Percentiles rank a stretch among this genome's conserved stretches.
These are phyloP conservation scores for Pammene fasciana DNA, from an alignment of 2,888 invertebrate species.

Conservation along the genomic window DNA sequence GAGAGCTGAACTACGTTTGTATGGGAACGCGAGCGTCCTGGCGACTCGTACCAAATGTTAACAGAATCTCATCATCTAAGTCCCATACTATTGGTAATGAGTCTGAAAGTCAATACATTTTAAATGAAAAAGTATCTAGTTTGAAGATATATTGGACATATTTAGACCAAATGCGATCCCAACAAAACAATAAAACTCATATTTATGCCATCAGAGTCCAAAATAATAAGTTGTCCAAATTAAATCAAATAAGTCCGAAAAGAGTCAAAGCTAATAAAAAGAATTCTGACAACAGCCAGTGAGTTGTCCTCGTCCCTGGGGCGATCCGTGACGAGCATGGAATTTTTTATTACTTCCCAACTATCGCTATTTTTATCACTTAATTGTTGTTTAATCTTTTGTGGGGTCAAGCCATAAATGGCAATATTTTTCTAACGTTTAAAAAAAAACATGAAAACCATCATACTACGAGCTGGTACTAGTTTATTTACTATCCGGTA, in stretches of 20 bases:
- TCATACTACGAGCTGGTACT: too few species aligned
- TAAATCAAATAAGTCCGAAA: slow-evolving; percentile 30
- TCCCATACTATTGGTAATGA: too few species aligned
- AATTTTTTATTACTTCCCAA: slow-evolving; percentile 33
- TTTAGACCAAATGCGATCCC: background rate
- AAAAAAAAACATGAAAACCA: background rate
- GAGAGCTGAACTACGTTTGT: too few species aligned
- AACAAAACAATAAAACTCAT: background rate
- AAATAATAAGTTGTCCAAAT: slow-evolving; percentile 30
- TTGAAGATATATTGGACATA: too few species aligned
- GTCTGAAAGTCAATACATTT: too few species aligned
- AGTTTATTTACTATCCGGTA: too few species aligned
- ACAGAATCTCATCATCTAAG: too few species aligned
- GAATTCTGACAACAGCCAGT: background rate
- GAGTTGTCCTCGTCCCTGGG: slow-evolving; percentile 10
- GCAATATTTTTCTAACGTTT: background rate
- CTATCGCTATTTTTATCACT: slow-evolving; percentile 16
- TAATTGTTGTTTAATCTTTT: background rate
- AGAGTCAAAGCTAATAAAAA: slow-evolving; percentile 36
- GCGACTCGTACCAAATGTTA: too few species aligned
- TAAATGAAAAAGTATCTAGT: too few species aligned
- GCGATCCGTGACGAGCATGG: slow-evolving; percentile 4
- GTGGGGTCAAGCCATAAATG: background rate
- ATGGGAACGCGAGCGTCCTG: too few species aligned
- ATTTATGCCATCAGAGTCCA: background rate